Evolutionary conservation across 2,113 vertebrate genomes (phyloP).

Genomic region (Hippocampus guttulatus): DNA sequence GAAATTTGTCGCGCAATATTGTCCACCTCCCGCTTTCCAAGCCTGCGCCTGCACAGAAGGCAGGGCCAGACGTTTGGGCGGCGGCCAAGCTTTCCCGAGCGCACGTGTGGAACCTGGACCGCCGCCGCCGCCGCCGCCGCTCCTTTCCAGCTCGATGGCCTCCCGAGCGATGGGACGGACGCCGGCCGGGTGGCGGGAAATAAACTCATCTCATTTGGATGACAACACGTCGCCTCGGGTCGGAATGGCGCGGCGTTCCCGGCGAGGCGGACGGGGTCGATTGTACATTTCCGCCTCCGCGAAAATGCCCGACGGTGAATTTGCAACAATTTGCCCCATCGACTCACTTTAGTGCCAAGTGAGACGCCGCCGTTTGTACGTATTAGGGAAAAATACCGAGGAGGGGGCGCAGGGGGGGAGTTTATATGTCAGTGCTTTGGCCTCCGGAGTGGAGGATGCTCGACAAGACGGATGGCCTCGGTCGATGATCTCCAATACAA

Average conservation of each 20-base stretch:
- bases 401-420: constrained; percentile 1
- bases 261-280: constrained; percentile 74
- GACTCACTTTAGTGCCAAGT: constrained; percentile 38
- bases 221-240: constrained; percentile 88
- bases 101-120: constrained; percentile 79
- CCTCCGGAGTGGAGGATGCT: constrained; percentile 34
- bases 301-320: constrained; percentile 58
- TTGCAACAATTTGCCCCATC: constrained; percentile 55
- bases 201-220: constrained; percentile 96
- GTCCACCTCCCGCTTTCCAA: constrained; percentile 79
- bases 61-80: constrained; percentile 86
- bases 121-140: constrained; percentile 73
- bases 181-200: constrained; percentile 84
- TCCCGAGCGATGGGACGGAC: constrained; percentile 92
- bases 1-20: constrained; percentile 83
- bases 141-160: constrained; percentile 82
- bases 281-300: constrained; percentile 72
- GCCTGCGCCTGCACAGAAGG: constrained; percentile 85
- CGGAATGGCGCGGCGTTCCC: constrained; percentile 81
- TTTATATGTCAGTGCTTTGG: constrained; percentile 38
- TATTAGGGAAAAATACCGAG: constrained; percentile 18
- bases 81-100: constrained; percentile 78
- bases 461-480: constrained; percentile 70
- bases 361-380: constrained; percentile 22
- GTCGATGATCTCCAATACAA: constrained; percentile 68